Evolutionary conservation across 30 jellyfish, hydroid and myxozoan species (phyloP), one percentile per base, ranked within the genome.

Genomic region (Hydractinia echinata): DNA sequence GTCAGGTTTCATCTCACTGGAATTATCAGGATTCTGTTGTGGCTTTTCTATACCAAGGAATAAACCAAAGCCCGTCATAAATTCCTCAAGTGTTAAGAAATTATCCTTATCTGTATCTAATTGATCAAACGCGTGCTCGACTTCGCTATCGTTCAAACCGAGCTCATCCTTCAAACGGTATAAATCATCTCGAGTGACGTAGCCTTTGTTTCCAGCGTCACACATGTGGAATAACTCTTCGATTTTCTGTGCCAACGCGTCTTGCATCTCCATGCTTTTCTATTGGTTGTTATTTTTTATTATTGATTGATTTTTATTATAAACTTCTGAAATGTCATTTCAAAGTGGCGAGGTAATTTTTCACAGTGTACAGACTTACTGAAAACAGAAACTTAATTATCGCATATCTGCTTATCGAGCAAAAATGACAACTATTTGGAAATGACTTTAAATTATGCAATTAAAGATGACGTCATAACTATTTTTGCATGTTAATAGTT

Each of bases 81-180:
- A 90, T 83, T 90, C 97, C 5, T 90, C 97, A 39, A 84, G 77
- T 71, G 94, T 90, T 53, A 90, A 82, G 5, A 84, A 86, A 54
- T 87, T 87, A 60, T 90, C 89, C 50, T 84, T 81, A 71, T 90
- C 95, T 19, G 89, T 90, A 72, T 90, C 97, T 13, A 90, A 84
- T 48, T 84, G 79, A 54, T 80, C 85, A 67, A 90, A 90, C 4
- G 97, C 97, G 64, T 77, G 67, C 83, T 90, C 93, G 55, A 90
- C 92, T 58, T 90, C 95, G 53, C 82, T 87, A 10, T 66, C 77
- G 4, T 88, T 79, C 73, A 90, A 76, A 18, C 95, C 97, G 10
- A 90, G 94, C 61, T 90, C 97, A 30, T 80, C 74, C 61, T 85
- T 73, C 54, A 90, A 64, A 30, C 88, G 82, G 39, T 76, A 84